Conservation (phyloP, 2,797 vertebrate genomes). For the Thunnus albacares region DNA sequence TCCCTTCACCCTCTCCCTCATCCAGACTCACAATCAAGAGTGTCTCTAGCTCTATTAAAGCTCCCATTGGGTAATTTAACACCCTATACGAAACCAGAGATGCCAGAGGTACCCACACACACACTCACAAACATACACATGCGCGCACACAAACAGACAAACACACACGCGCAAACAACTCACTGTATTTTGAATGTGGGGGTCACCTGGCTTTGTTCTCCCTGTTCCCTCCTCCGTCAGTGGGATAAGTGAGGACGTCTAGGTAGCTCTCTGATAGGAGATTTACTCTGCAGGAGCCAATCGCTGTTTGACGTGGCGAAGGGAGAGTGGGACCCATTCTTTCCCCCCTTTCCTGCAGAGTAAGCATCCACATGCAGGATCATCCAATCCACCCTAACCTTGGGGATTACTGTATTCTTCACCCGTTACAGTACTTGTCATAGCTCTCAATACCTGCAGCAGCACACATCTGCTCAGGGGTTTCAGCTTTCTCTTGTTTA, state of each 20-base stretch:
- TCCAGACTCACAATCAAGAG: conserved; percentile 85
- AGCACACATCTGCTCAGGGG: conserved; percentile 48
- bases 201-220: conserved; percentile 77
- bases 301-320: conserved; percentile 73
- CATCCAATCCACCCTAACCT: conserved; percentile 76
- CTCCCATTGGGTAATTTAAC: conserved; percentile 86
- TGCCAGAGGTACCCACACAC: conserved; percentile 60
- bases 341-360: conserved; percentile 78
- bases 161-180: conserved; percentile 51
- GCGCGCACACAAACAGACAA: conserved; percentile 12
- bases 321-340: conserved; percentile 74
- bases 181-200: conserved; percentile 73
- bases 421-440: conserved; percentile 50
- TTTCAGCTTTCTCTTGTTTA: conserved; percentile 38
- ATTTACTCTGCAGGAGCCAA: conserved; percentile 76
- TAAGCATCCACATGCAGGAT: conserved; percentile 81
- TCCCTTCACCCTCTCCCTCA: conserved; percentile 73
- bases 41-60: conserved; percentile 85
- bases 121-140: conserved; percentile 52
- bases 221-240: conserved; percentile 63
- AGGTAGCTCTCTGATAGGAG: conserved; percentile 75
- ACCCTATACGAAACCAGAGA: conserved; percentile 86
- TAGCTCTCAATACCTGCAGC: conserved; percentile 51
- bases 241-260: conserved; percentile 45
- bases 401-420: conserved; percentile 67